These are phyloP conservation scores for Drosophila suzukii DNA, from an alignment of 1,140 invertebrate genomes.

Conservation along the genomic window DNA sequence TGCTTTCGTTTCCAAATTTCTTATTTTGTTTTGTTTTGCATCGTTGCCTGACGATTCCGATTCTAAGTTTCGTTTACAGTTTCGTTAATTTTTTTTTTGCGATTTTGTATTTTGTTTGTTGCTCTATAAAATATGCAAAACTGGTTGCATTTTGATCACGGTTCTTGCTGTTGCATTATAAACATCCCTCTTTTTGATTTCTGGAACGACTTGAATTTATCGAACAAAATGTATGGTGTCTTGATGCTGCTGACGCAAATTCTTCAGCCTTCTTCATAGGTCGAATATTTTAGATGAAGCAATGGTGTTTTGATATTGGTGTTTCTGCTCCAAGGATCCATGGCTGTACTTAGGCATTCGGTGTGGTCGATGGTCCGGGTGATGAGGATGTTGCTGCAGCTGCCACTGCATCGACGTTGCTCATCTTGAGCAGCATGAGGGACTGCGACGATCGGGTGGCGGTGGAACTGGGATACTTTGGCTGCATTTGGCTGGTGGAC, in stretches of 20 bases:
- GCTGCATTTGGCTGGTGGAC: conserved; percentile 52
- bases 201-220: conserved; percentile 80
- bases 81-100: conserved; percentile 59
- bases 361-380: conserved; percentile 18
- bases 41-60: conserved; percentile 75
- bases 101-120: conserved; percentile 53
- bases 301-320: neutral
- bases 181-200: conserved; percentile 63
- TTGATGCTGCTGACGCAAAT: conserved; percentile 47
- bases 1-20: conserved; percentile 25
- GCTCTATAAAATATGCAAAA: conserved; percentile 75
- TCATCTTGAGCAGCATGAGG: conserved; percentile 16
- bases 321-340: conserved; percentile 7
- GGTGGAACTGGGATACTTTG: conserved; percentile 47
- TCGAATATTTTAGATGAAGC: neutral
- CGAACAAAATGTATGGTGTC: conserved; percentile 41
- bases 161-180: conserved; percentile 73
- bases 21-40: conserved; percentile 67
- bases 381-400: conserved; percentile 13
- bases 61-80: conserved; percentile 68
- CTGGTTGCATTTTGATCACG: conserved; percentile 76
- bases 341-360: conserved; percentile 10
- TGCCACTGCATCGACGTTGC: conserved; percentile 9
- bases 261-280: neutral
- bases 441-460: conserved; percentile 11